These are phyloP conservation scores for Cantharis flavilabris DNA, from an alignment of 2,888 invertebrate species.

Conservation along the genomic window DNA sequence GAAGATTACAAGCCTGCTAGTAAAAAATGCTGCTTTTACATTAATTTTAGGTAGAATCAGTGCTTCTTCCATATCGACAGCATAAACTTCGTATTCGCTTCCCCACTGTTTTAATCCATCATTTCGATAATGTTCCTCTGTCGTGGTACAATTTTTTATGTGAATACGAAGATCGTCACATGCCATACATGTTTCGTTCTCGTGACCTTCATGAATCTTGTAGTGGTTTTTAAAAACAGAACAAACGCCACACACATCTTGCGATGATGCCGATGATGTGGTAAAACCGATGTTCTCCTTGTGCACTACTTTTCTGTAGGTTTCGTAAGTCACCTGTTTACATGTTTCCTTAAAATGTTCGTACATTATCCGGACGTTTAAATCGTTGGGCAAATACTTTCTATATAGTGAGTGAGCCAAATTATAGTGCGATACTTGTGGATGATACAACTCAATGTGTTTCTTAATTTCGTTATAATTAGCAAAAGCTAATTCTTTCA, in stretches of 20 bases:
- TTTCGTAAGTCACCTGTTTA: not conserved
- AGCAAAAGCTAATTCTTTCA: not conserved
- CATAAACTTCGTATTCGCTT: not conserved
- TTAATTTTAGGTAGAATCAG: slow-evolving; percentile 29
- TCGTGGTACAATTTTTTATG: not conserved
- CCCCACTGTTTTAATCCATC: not conserved
- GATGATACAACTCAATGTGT: not conserved
- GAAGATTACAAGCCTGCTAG: slow-evolving; percentile 17
- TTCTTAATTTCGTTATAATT: not conserved
- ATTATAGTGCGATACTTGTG: not conserved
- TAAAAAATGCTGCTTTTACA: slow-evolving; percentile 26
- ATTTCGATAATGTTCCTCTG: not conserved
- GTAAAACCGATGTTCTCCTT: not conserved
- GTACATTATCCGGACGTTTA: not conserved
- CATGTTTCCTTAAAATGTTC: not conserved
- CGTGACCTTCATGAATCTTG: not conserved
- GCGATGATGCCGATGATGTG: not conserved
- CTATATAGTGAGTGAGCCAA: not conserved
- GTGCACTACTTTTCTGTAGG: not conserved
- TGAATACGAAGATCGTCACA: not conserved
- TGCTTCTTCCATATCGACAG: slow-evolving; percentile 28
- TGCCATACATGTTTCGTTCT: not conserved
- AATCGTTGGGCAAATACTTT: not conserved
- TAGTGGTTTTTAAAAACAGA: not conserved
- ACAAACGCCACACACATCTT: not conserved